Evolutionary conservation across 2,113 vertebrate species (phyloP), one percentile per base, ranked within the genome.

Genomic region (Nymphicus hollandicus): DNA sequence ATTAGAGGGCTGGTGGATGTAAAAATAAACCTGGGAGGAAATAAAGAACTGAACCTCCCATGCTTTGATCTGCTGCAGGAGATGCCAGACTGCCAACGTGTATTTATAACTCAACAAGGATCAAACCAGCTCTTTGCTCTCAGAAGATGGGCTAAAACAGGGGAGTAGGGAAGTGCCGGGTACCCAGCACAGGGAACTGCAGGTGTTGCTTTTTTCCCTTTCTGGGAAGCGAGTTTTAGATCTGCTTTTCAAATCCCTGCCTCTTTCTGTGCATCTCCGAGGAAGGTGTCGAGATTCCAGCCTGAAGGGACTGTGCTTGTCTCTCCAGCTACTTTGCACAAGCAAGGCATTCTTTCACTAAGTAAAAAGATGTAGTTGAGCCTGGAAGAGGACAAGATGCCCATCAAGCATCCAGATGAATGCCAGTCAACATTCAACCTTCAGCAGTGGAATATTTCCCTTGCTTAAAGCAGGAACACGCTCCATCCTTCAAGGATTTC

Each of bases 121-220:
- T 91, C 93, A 83, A 96, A 89, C 74, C 7, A n/a, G 41, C 90
- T 86, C 68, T 81, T 91, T 89, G 97, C 93, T 96, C 96, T 95
- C 88, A 60, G 91, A 80, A 88, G 74, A 19, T 4, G 31, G 92
- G 63, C 37, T 97, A 70, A 89, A 84, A 78, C 46, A 7, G 95
- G 28, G 41, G 74, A 73, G 78, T 11, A 81, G 81, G 83, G 81
- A 90, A 95, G 86, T 64, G 76, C 31, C 73, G 77, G 96, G 93
- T 96, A 89, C 91, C 96, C 50, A 65, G 96, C 96, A 65, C 66
- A 89, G 85, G 93, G 91, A 86, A 81, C 71, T 93, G 94, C 76
- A 89, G 97, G 93, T 96, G 95, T 52, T 74, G 86, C 82, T 93
- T 88, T 81, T 31, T 89, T 31, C 60, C 81, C 91, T 76, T 78